phyloP scores from a whole-genome alignment of 2,797 vertebrate genomes.

The Pangasius mekongensis region DNA sequence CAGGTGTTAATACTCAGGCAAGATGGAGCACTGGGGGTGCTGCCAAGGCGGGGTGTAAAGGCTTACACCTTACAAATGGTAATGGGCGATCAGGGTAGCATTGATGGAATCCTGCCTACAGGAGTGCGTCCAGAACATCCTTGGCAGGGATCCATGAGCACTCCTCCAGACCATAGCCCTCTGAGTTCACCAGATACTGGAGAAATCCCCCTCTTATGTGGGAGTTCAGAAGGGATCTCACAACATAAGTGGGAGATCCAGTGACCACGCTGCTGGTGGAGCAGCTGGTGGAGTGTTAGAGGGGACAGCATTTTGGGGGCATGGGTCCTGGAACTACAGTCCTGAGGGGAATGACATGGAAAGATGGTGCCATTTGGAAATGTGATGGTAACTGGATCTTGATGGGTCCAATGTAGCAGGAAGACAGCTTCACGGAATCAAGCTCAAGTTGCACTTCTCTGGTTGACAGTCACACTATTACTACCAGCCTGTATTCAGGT shows the following conservation, averaged over 20 bases:
- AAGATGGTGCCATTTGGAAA: neutral
- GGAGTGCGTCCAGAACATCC: neutral
- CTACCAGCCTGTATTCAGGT: neutral
- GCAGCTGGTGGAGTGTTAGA: neutral
- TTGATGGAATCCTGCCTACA: neutral
- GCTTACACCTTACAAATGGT: neutral
- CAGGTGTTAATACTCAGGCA: neutral
- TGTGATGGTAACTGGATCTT: neutral
- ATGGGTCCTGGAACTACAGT: neutral
- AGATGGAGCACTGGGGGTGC: neutral
- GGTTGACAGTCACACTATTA: neutral
- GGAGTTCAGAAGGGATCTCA: neutral
- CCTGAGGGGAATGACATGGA: neutral
- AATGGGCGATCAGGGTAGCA: neutral
- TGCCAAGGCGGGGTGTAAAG: neutral
- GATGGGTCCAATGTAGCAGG: neutral
- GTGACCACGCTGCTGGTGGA: neutral
- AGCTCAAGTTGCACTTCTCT: neutral
- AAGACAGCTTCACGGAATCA: neutral
- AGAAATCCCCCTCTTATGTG: neutral
- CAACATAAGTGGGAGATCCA: neutral
- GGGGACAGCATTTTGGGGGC: neutral
- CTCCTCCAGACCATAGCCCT: neutral
- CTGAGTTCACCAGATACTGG: neutral
- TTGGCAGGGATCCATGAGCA: neutral